These are phyloP conservation scores for Caenorhabditis sp. DNA, from an alignment of 2,888 invertebrate species.

Conservation along the genomic window DNA sequence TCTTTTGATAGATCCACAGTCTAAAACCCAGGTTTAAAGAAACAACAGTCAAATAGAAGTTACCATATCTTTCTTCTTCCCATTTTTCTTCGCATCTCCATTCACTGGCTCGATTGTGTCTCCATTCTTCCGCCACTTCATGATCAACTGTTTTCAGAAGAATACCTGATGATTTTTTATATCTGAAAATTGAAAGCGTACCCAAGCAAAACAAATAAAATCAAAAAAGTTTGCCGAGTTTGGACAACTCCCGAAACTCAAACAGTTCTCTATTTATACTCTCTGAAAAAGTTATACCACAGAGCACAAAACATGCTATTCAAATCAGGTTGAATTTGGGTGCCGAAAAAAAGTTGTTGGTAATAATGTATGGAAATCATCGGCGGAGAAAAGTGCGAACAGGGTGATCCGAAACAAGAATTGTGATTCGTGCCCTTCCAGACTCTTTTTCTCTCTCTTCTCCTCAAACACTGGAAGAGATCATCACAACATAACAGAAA, in stretches of 20 bases:
- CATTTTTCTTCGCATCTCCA: slow-evolving; percentile 23
- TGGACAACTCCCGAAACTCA: neutral
- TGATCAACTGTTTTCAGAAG: slow-evolving; percentile 49
- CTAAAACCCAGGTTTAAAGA: neutral
- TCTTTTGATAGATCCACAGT: slow-evolving; percentile 45
- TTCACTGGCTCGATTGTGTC: slow-evolving; percentile 34
- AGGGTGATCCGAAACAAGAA: slow-evolving; percentile 42
- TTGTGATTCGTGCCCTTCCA: slow-evolving; percentile 34
- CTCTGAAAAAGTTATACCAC: neutral
- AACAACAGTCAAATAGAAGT: too few species aligned
- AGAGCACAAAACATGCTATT: slow-evolving; percentile 48
- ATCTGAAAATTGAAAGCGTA: slow-evolving; percentile 24
- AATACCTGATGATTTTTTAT: slow-evolving; percentile 41
- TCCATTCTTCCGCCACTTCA: slow-evolving; percentile 52
- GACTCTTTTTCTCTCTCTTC: slow-evolving; percentile 10
- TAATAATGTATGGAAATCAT: slow-evolving; percentile 59
- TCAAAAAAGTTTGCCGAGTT: neutral
- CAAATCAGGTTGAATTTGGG: slow-evolving; percentile 41
- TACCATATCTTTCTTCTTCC: slow-evolving; percentile 50
- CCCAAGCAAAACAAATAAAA: neutral
- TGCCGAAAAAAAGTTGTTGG: slow-evolving; percentile 22
- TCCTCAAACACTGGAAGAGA: neutral
- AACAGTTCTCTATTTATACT: slow-evolving; percentile 34
- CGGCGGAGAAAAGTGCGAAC: slow-evolving; percentile 44
- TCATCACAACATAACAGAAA: slow-evolving; percentile 25